Percentiles rank a stretch among this genome's conserved stretches.
Evolutionary conservation across 2,888 invertebrate genomes (phyloP).

Genomic region (Tillus elongatus): DNA sequence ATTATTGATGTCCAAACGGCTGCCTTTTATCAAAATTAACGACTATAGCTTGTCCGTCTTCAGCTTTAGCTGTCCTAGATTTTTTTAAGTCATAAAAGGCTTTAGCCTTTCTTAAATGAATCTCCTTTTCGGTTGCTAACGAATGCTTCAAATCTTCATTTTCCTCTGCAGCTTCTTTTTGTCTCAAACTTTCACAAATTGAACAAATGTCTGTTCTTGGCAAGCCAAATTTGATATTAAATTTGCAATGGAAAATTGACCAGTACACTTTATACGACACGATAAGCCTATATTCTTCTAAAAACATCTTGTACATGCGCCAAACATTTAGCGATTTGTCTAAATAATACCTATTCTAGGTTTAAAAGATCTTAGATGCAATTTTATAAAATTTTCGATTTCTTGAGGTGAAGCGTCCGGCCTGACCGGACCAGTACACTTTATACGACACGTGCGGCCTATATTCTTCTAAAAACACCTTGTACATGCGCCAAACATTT

Average conservation of each 20-base stretch:
- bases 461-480: neutral
- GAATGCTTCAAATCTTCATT: neutral
- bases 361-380: no score
- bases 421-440: no score
- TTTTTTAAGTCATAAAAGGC: conserved; percentile 1
- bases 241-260: neutral
- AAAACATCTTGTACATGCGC: neutral
- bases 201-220: neutral
- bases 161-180: neutral
- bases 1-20: no score
- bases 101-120: conserved; percentile 1
- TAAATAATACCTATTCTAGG: conserved; percentile 3
- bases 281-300: neutral
- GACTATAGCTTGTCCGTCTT: neutral
- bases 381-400: no score
- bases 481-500: neutral
- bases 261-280: conserved; percentile 2
- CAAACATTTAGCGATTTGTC: neutral
- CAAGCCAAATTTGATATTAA: neutral
- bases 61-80: neutral
- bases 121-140: neutral
- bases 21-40: neutral
- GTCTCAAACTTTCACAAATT: neutral
- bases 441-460: neutral
- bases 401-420: no score